These are phyloP conservation scores for Ramazzottius varieornatus DNA, from an alignment of 2,888 invertebrate genomes.

Conservation along the genomic window DNA sequence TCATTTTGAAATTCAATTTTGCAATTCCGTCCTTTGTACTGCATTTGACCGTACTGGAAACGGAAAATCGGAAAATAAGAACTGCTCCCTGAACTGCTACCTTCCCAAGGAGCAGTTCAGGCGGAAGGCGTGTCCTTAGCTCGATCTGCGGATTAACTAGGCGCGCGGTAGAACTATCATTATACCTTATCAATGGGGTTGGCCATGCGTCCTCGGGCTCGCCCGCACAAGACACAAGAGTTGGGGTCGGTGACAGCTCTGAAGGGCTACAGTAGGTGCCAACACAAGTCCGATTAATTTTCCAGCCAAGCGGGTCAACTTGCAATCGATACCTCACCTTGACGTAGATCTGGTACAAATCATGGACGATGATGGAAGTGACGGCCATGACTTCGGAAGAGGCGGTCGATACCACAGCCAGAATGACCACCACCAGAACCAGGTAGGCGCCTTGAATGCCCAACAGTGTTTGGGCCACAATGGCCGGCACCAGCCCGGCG, in stretches of 20 bases:
- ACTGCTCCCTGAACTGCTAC: too few relatives aligned
- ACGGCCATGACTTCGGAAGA: conserved; percentile 23
- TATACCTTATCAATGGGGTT: conserved; percentile 16
- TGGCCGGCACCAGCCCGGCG: conserved; percentile 19
- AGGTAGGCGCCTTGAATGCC: conserved; percentile 18
- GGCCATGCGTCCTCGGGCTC: conserved; percentile 18
- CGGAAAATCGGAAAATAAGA: too few relatives aligned
- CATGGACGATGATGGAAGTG: conserved; percentile 21
- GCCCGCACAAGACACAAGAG: conserved; percentile 21
- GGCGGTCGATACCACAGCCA: conserved; percentile 23
- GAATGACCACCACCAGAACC: conserved; percentile 19
- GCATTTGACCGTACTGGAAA: too few relatives aligned
- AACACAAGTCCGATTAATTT: background rate
- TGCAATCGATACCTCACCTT: conserved; percentile 12
- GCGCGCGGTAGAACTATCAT: background rate
- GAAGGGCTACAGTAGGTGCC: conserved; percentile 16
- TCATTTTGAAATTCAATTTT: too few relatives aligned
- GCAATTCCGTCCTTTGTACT: too few relatives aligned
- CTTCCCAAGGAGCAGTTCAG: too few relatives aligned
- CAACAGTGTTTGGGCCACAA: conserved; percentile 19
- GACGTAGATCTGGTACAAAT: conserved; percentile 20
- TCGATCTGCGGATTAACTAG: too few relatives aligned
- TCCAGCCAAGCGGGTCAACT: background rate
- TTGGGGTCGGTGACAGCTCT: conserved; percentile 17
- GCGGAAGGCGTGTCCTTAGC: too few relatives aligned